These are phyloP conservation scores for Antitype chi DNA, from an alignment of 2,888 invertebrate species.

Conservation along the genomic window DNA sequence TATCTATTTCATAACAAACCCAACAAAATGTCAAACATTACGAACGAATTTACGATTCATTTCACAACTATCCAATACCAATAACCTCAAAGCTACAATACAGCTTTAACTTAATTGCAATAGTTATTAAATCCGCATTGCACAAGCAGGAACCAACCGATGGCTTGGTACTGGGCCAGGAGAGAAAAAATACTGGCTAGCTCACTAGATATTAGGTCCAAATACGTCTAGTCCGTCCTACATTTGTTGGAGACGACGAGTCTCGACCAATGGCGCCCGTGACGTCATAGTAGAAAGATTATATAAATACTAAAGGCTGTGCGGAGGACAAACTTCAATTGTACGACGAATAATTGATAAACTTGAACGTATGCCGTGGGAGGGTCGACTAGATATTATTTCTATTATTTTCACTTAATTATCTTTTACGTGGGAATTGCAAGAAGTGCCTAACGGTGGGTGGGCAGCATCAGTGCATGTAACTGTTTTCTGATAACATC, in stretches of 20 bases:
- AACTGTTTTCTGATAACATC: conserved; percentile 32
- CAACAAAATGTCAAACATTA: conserved; percentile 25
- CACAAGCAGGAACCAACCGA: conserved; percentile 27
- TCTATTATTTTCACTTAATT: background rate
- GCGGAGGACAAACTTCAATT: conserved; percentile 46
- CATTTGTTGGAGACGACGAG: conserved; percentile 57
- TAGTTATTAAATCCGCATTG: conserved; percentile 40
- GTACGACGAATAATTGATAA: conserved; percentile 26
- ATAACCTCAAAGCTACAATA: conserved; percentile 14
- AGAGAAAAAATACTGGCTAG: conserved; percentile 43
- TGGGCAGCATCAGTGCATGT: conserved; percentile 12
- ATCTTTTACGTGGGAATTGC: background rate
- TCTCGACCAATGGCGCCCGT: conserved; percentile 64
- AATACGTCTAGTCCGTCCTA: conserved; percentile 53
- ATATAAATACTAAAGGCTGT: conserved; percentile 40
- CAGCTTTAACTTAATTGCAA: conserved; percentile 33
- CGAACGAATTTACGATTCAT: conserved; percentile 40
- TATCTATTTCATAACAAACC: background rate
- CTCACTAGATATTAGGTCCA: conserved; percentile 15
- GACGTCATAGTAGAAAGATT: conserved; percentile 52
- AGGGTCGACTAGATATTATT: background rate
- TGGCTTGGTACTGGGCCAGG: conserved; percentile 48
- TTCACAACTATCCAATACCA: conserved; percentile 15
- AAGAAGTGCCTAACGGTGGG: conserved; percentile 8
- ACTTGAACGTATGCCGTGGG: background rate